These are phyloP conservation scores for Protophormia terraenovae DNA, from an alignment of 2,888 invertebrate genomes.

Conservation along the genomic window DNA sequence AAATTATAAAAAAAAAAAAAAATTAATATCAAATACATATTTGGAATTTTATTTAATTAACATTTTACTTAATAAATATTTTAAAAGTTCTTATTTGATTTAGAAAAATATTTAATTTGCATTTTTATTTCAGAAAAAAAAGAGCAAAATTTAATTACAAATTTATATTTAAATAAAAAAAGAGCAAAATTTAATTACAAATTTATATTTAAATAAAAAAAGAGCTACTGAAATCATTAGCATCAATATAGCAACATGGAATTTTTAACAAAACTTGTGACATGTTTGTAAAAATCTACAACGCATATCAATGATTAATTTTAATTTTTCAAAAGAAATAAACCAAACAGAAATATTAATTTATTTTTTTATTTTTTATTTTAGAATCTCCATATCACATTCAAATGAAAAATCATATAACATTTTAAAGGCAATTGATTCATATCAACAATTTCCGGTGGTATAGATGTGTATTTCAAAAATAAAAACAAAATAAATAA, in stretches of 20 bases:
- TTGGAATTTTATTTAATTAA: too few relatives aligned
- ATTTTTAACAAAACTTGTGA: neutral
- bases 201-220: neutral
- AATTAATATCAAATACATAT: too few relatives aligned
- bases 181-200: neutral
- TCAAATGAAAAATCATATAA: neutral
- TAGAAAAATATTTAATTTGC: neutral
- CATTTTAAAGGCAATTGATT: neutral
- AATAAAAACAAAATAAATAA: neutral
- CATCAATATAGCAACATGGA: neutral
- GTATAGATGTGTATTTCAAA: neutral
- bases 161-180: neutral
- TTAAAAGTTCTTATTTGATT: neutral
- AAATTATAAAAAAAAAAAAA: too few relatives aligned
- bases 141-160: neutral
- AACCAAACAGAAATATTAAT: neutral
- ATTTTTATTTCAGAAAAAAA: neutral
- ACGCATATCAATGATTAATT: neutral
- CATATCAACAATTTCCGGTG: neutral
- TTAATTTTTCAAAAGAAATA: neutral
- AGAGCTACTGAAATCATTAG: neutral
- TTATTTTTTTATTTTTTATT: neutral
- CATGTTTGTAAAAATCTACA: neutral
- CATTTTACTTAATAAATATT: too few relatives aligned
- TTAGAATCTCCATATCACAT: neutral